phyloP scores from a whole-genome alignment of 1,140 invertebrate species.

The Euglossa dilemma region DNA sequence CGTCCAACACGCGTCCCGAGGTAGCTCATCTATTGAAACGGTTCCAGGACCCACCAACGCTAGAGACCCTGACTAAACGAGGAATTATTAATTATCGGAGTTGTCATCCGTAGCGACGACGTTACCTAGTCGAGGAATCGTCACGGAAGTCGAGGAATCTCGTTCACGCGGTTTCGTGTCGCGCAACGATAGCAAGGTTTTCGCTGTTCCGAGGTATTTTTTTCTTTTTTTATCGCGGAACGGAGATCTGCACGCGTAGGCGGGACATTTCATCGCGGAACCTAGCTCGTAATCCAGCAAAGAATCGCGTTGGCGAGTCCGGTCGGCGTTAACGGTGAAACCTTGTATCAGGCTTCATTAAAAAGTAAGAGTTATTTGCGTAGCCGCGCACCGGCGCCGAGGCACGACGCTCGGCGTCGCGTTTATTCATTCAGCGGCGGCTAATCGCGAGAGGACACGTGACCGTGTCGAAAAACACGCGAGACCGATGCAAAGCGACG shows the following conservation, averaged over 20 bases:
- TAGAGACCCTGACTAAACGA: no score
- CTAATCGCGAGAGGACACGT: slow-evolving; percentile 47
- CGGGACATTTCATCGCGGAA: not conserved
- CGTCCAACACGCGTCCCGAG: slow-evolving; percentile 39
- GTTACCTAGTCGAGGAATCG: not conserved
- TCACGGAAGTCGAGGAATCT: not conserved
- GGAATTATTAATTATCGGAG: no score
- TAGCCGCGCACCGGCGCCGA: not conserved
- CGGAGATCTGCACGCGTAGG: not conserved
- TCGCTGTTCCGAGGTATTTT: no score
- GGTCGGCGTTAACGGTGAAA: not conserved
- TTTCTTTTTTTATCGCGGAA: not conserved
- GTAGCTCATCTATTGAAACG: slow-evolving; percentile 45
- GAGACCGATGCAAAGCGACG: slow-evolving; percentile 3
- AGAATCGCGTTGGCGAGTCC: not conserved
- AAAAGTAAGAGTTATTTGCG: slow-evolving; percentile 37
- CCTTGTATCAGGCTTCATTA: slow-evolving; percentile 32
- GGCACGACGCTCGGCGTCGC: not conserved
- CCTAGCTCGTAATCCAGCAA: not conserved
- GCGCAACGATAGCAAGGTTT: not conserved
- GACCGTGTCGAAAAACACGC: slow-evolving; percentile 53
- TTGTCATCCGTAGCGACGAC: no score
- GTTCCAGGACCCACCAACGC: no score
- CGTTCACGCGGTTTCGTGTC: not conserved
- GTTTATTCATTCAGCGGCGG: slow-evolving; percentile 32